phyloP scores from a whole-genome alignment of 2,888 invertebrate species.

The Diadegma fenestrale region DNA sequence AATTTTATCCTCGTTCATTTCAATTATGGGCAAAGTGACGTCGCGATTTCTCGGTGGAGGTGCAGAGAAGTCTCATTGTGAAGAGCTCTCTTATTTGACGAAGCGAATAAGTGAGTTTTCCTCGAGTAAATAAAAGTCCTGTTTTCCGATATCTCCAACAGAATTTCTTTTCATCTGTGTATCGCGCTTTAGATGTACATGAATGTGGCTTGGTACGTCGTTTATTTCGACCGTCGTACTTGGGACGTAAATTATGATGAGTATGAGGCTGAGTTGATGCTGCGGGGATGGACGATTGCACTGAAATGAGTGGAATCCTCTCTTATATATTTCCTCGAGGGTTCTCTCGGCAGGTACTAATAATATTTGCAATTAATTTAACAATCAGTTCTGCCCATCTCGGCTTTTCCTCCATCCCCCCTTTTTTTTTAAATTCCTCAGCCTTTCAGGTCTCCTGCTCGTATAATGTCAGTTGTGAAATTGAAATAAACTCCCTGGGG shows the following conservation, averaged over 20 bases:
- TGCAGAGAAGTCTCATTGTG: slow-evolving; percentile 17
- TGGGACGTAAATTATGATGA: slow-evolving; percentile 37
- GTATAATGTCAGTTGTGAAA: not conserved
- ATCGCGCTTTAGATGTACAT: not conserved
- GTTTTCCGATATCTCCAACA: slow-evolving; percentile 6
- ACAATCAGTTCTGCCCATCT: slow-evolving; percentile 14
- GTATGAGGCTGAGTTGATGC: slow-evolving; percentile 21
- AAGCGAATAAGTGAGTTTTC: slow-evolving; percentile 24
- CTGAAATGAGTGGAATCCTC: slow-evolving; percentile 28
- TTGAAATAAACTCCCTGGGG: not conserved
- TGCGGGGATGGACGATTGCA: slow-evolving; percentile 36
- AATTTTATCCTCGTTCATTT: slow-evolving; percentile 2
- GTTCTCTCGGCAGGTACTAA: not conserved
- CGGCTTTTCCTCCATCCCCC: not conserved
- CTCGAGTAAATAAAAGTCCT: slow-evolving; percentile 44
- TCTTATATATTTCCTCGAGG: slow-evolving; percentile 35
- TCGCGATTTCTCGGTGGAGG: slow-evolving; percentile 1
- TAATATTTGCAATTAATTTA: slow-evolving; percentile 51
- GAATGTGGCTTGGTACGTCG: not conserved
- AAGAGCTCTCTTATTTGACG: slow-evolving; percentile 10
- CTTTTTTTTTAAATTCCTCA: not conserved
- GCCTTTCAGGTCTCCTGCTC: not conserved
- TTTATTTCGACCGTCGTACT: slow-evolving; percentile 6
- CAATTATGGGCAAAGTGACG: not conserved
- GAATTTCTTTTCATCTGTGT: slow-evolving; percentile 23